Evolutionary conservation across 2,888 invertebrate genomes (phyloP).

Genomic region (Noctua comes): DNA sequence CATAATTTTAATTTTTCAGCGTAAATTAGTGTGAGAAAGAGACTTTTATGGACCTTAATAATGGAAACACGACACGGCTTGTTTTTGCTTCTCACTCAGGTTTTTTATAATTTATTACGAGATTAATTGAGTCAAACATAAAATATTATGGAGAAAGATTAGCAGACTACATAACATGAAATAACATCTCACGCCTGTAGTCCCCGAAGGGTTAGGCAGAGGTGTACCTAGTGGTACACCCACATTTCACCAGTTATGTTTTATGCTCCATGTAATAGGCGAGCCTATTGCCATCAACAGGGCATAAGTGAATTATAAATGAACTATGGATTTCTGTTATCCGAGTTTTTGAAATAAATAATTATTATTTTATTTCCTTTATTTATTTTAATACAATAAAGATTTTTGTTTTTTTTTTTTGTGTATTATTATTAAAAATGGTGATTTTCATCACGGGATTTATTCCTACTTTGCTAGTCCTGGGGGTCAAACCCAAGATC

Average conservation of each 20-base stretch:
- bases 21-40: background rate
- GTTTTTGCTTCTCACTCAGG: background rate
- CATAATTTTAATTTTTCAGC: background rate
- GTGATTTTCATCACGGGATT: too few relatives aligned
- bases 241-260: too few relatives aligned
- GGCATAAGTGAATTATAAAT: too few relatives aligned
- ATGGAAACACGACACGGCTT: background rate
- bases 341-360: too few relatives aligned
- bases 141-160: background rate
- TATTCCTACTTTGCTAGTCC: background rate
- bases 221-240: background rate
- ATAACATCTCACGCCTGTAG: background rate
- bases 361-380: too few relatives aligned
- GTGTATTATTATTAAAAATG: too few relatives aligned
- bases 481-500: background rate
- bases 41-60: background rate
- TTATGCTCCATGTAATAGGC: background rate
- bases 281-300: too few relatives aligned
- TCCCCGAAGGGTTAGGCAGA: background rate
- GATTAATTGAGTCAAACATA: background rate
- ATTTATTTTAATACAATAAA: too few relatives aligned
- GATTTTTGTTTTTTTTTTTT: too few relatives aligned
- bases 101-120: background rate
- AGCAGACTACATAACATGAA: too few relatives aligned
- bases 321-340: too few relatives aligned